Conservation (phyloP, 2,888 invertebrate species). For the Beris chalybata region DNA sequence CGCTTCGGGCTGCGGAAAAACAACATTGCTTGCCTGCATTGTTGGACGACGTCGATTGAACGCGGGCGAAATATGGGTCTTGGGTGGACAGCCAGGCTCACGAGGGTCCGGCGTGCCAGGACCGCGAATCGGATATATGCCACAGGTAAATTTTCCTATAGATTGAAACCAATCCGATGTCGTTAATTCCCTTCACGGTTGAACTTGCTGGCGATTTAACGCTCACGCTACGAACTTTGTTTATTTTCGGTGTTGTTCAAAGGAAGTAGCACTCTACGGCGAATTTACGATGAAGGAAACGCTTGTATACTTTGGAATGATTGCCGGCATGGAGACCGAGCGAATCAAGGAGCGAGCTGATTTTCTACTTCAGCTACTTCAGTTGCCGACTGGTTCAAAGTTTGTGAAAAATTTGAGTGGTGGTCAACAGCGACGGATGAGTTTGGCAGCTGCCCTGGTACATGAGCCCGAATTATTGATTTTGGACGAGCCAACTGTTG, state of each 20-base stretch:
- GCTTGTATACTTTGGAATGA: constrained; percentile 80
- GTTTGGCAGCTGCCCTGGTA: constrained; percentile 83
- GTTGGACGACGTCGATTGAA: constrained; percentile 80
- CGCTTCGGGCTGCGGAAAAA: constrained; percentile 90
- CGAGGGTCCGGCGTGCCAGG: constrained; percentile 85
- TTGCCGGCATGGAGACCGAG: constrained; percentile 71
- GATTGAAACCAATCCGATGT: neutral
- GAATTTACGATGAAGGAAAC: constrained; percentile 81
- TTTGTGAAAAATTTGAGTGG: constrained; percentile 82
- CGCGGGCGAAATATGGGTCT: constrained; percentile 80
- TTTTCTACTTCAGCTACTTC: constrained; percentile 70
- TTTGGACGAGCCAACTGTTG: constrained; percentile 91
- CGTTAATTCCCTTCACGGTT: neutral
- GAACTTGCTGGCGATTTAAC: neutral
- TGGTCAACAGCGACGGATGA: constrained; percentile 86
- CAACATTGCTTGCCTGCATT: constrained; percentile 82
- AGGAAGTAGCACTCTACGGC: constrained; percentile 75
- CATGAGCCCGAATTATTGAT: constrained; percentile 89
- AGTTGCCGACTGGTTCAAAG: constrained; percentile 61
- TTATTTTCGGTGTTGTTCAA: neutral
- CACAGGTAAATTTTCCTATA: constrained; percentile 63
- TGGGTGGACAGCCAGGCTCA: constrained; percentile 81
- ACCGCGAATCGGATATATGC: constrained; percentile 88
- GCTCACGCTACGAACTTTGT: constrained; percentile 20
- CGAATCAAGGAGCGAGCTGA: constrained; percentile 71